Base-by-base conservation (phyloP, 1,140 invertebrate genomes). In the Caenorhabditis briggsae region DNA sequence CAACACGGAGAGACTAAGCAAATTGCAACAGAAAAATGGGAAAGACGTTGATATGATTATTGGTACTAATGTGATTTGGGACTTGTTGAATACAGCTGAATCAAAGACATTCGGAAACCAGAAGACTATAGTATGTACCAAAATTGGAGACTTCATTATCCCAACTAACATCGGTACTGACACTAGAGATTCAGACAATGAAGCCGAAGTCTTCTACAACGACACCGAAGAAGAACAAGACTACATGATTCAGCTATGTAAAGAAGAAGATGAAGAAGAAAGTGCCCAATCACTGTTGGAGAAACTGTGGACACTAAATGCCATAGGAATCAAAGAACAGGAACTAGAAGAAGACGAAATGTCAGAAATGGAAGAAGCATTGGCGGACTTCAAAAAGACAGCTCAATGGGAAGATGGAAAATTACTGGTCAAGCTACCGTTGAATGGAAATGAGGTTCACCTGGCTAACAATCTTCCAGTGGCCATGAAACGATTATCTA, bases 381-480 rank as follows among this genome's bases (percentile, higher is more conserved):
- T 43, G 41, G 65, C 41, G 3, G 48, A 41, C 0, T 74, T 74
- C 65, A 23, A 74, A 33, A 50, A 33, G 33, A 33, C 20, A 74
- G 65, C 20, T 8, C 20, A 8, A 25, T 46, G 41, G 41, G 65
- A 74, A 74, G 25, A 74, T 20, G 65, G 65, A 46, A 74, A 50
- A 25, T 16, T 74, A 25, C 33, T 50, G 65, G 65, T 74, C 12
- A 74, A 74, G 20, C 25, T 74, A 20, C 48, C 48, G 0, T 25
- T 43, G 65, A 74, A 74, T 46, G 65, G 48, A 74, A 74, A 18
- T 50, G 48, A 74, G 33, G 20, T 18, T 43, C 41, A 74, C 16
- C 9, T 74, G 20, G 48, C 20, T 14, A 33, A 74, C n/a, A 74
- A 74, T n/a, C n/a, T 74, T 11, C 12, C 65, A 33, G 25, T 74